These are phyloP conservation scores for Ypsolopha sequella DNA, from an alignment of 2,888 invertebrate genomes.

Conservation along the genomic window DNA sequence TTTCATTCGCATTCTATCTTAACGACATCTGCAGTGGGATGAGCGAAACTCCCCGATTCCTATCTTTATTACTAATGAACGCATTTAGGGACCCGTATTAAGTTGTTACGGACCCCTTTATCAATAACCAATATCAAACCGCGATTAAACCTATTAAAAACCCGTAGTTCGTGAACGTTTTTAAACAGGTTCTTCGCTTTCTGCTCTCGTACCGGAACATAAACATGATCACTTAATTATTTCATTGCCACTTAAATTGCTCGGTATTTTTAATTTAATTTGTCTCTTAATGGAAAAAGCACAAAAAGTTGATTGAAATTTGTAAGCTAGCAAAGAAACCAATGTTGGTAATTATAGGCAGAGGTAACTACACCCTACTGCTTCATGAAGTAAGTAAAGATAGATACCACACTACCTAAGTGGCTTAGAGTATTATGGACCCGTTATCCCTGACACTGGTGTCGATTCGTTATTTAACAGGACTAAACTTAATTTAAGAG, in stretches of 20 bases:
- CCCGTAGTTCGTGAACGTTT: slow-evolving; percentile 4
- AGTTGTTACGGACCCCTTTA: slow-evolving; percentile 17
- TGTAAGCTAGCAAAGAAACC: background rate
- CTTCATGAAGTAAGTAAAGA: no score
- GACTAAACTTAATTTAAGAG: no score
- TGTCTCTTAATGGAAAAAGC: no score
- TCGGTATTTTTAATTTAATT: background rate
- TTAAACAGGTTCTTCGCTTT: background rate
- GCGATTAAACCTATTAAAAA: slow-evolving; percentile 7
- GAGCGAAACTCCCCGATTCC: slow-evolving; percentile 12
- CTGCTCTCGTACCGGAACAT: background rate
- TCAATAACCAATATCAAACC: slow-evolving; percentile 12
- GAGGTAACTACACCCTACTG: no score
- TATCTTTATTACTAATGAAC: slow-evolving; percentile 32
- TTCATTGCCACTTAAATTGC: background rate
- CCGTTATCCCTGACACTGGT: no score
- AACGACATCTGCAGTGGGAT: slow-evolving; percentile 5
- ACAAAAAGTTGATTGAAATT: no score
- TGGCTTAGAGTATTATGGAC: no score
- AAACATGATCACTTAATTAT: background rate
- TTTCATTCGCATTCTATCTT: no score
- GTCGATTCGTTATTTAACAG: no score
- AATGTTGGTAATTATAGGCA: background rate
- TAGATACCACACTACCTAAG: no score
- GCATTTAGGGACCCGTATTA: slow-evolving; percentile 28